phyloP scores from a whole-genome alignment of 1,140 invertebrate species.

The Brachionus asplanchnoidis region DNA sequence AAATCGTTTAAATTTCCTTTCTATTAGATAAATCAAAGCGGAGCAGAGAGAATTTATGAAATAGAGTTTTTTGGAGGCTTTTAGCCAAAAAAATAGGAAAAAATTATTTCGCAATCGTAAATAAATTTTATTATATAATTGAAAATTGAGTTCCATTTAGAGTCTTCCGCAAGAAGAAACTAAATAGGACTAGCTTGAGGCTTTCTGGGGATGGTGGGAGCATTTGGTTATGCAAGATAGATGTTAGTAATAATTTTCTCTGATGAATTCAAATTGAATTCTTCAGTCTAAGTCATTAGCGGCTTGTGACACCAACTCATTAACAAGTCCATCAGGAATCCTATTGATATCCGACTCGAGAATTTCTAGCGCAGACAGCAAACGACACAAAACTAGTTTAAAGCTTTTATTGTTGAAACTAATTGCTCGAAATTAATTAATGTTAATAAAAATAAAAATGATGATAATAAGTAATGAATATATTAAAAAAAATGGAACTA shows the following conservation, averaged over 20 bases:
- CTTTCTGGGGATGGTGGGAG: neutral
- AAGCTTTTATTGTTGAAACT: conserved; percentile 5
- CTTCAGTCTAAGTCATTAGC: neutral
- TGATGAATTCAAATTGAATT: neutral
- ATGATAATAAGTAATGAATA: conserved; percentile 38
- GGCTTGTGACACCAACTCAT: neutral
- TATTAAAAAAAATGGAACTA: neutral
- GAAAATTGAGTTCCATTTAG: neutral
- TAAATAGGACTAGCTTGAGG: neutral
- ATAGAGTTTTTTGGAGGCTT: neutral
- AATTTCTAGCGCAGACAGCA: neutral
- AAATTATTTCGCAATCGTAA: neutral
- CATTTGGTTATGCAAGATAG: neutral
- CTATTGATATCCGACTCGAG: conserved; percentile 7
- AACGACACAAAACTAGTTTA: conserved; percentile 1
- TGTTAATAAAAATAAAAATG: conserved; percentile 25
- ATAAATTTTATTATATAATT: conserved; percentile 8
- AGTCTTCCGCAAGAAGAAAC: neutral
- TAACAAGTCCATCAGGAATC: neutral
- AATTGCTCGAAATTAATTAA: conserved; percentile 40
- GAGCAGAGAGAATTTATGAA: neutral
- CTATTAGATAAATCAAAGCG: neutral
- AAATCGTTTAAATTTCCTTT: neutral
- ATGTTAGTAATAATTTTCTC: neutral
- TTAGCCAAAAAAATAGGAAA: neutral